phyloP scores from a whole-genome alignment of 2,113 vertebrate genomes.

The Zingel zingel region DNA sequence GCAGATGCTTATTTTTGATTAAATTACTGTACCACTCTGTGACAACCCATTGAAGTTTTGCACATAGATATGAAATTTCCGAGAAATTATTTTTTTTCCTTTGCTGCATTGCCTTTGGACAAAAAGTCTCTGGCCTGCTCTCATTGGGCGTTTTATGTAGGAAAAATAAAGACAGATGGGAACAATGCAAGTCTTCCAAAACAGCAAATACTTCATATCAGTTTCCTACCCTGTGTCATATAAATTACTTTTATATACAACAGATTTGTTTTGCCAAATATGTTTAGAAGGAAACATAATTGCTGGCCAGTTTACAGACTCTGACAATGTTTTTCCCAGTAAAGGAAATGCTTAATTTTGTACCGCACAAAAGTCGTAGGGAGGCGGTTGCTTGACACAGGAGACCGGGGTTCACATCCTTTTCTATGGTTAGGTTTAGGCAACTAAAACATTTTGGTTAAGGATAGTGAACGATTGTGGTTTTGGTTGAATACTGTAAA shows the following conservation, averaged over 20 bases:
- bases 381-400: background rate
- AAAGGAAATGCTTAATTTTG: conserved; percentile 14
- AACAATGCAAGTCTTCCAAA: conserved; percentile 13
- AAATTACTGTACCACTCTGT: conserved; percentile 29
- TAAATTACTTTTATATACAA: conserved; percentile 19
- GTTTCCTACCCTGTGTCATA: conserved; percentile 14
- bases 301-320: background rate
- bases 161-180: conserved; percentile 23
- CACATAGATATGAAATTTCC: conserved; percentile 36
- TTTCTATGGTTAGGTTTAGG: conserved; percentile 7
- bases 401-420: background rate
- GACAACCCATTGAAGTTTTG: conserved; percentile 16
- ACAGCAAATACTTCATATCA: conserved; percentile 4
- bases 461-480: conserved; percentile 18
- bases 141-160: background rate
- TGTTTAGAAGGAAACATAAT: conserved; percentile 20
- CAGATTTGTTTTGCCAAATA: conserved; percentile 7
- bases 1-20: conserved; percentile 37
- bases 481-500: conserved; percentile 43
- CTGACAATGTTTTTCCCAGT: background rate
- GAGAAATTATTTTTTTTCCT: conserved; percentile 27
- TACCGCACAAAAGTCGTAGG: background rate
- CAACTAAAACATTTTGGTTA: conserved; percentile 1
- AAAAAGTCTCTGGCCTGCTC: conserved; percentile 13
- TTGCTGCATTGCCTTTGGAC: background rate